phyloP scores from a whole-genome alignment of 92 coral and sea anemone genomes.

The Muricea muricata region DNA sequence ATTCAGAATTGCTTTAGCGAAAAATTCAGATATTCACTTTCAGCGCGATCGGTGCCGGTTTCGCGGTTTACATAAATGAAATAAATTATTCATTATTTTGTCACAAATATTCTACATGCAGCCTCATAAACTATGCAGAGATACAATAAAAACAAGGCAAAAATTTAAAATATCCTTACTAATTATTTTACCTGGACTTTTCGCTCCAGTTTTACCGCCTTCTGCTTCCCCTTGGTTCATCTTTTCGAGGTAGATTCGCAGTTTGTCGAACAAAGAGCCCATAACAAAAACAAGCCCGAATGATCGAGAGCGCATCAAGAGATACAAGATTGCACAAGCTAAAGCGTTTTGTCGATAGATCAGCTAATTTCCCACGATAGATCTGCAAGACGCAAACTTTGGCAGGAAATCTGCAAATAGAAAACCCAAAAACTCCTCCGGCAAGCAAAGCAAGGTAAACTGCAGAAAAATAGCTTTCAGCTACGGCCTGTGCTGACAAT shows the following conservation, averaged over 20 bases:
- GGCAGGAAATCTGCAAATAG: background rate
- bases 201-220: background rate
- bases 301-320: slow-evolving; percentile 6
- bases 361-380: background rate
- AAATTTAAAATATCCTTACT: background rate
- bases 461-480: background rate
- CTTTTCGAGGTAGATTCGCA: slow-evolving; percentile 2
- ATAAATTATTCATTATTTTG: background rate
- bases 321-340: background rate
- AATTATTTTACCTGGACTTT: background rate
- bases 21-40: too few species aligned
- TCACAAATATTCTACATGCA: background rate
- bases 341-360: background rate
- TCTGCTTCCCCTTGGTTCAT: background rate
- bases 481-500: background rate
- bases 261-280: slow-evolving; percentile 2
- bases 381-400: background rate
- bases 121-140: background rate
- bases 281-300: background rate
- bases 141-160: background rate
- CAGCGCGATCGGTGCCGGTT: too few species aligned
- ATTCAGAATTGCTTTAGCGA: too few species aligned
- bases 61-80: background rate
- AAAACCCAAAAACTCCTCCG: too few species aligned
- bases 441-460: background rate